Conservation (phyloP, 2,888 invertebrate species). For the Mamestra brassicae region DNA sequence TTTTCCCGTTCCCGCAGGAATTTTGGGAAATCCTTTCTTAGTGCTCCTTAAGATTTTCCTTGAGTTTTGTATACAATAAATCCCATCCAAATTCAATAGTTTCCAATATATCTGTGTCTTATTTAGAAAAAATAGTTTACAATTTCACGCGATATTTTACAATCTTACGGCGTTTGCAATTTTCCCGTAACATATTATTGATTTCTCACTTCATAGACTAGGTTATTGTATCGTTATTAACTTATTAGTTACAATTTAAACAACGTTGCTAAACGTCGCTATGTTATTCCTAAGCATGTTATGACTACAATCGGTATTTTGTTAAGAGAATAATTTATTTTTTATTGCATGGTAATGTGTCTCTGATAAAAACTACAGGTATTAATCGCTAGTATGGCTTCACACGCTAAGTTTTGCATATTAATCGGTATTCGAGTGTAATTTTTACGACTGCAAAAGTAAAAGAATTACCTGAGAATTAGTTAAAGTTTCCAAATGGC, state of each 20-base stretch:
- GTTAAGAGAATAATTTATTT: not conserved
- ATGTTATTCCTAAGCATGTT: not conserved
- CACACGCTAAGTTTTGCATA: slow-evolving; percentile 28
- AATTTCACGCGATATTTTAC: too few relatives aligned
- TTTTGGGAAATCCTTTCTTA: too few relatives aligned
- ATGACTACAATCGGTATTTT: not conserved
- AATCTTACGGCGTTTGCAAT: too few relatives aligned
- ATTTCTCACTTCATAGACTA: not conserved
- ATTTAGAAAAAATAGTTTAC: too few relatives aligned
- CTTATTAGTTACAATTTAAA: not conserved
- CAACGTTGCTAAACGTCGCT: not conserved
- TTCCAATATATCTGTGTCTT: too few relatives aligned
- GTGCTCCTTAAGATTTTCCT: too few relatives aligned
- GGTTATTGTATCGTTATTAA: not conserved
- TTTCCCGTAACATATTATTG: not conserved
- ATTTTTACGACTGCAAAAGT: not conserved
- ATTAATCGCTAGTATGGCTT: not conserved
- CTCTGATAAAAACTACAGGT: not conserved
- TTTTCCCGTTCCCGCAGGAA: too few relatives aligned
- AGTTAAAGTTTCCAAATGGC: too few relatives aligned
- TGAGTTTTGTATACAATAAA: too few relatives aligned
- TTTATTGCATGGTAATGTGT: not conserved
- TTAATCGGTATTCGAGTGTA: not conserved
- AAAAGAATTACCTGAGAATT: not conserved
- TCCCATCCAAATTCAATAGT: too few relatives aligned